Evolutionary conservation across 2,888 invertebrate genomes (phyloP).

Genomic region (Eugnorisma glareosa): DNA sequence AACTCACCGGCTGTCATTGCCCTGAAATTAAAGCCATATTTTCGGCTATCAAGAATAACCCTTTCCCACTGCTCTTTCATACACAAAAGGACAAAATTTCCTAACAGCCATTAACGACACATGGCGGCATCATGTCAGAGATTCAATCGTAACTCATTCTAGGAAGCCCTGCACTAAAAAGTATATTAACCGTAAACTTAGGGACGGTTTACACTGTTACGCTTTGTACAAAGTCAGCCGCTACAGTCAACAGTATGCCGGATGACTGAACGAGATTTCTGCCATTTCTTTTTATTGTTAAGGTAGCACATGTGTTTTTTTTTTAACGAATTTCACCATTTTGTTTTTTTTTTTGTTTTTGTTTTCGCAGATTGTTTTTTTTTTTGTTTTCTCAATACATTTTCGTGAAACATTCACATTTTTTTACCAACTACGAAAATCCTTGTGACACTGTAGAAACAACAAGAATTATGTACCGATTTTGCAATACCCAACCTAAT

Average conservation of each 20-base stretch:
- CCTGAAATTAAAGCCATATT: slow-evolving; percentile 40
- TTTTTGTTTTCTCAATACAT: too few relatives aligned
- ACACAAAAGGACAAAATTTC: slow-evolving; percentile 49
- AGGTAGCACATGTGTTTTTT: too few relatives aligned
- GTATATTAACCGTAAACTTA: slow-evolving; percentile 61
- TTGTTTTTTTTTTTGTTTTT: too few relatives aligned
- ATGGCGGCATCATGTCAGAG: slow-evolving; percentile 64
- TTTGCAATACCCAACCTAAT: too few relatives aligned
- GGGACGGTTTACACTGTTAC: slow-evolving; percentile 12
- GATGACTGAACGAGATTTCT: neutral
- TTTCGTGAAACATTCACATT: too few relatives aligned
- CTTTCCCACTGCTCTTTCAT: slow-evolving; percentile 49
- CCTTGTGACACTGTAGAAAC: too few relatives aligned
- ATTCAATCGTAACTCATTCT: slow-evolving; percentile 66
- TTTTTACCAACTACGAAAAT: too few relatives aligned
- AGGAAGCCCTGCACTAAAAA: slow-evolving; percentile 64
- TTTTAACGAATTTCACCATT: too few relatives aligned
- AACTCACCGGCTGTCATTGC: slow-evolving; percentile 13
- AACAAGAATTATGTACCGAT: too few relatives aligned
- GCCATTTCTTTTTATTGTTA: neutral
- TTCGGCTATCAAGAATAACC: slow-evolving; percentile 15
- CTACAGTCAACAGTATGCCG: too few relatives aligned
- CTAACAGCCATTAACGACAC: slow-evolving; percentile 59
- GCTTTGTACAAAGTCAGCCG: neutral
- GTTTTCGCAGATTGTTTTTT: too few relatives aligned